phyloP scores from a whole-genome alignment of 2,888 invertebrate species.

The Troides aeacus region DNA sequence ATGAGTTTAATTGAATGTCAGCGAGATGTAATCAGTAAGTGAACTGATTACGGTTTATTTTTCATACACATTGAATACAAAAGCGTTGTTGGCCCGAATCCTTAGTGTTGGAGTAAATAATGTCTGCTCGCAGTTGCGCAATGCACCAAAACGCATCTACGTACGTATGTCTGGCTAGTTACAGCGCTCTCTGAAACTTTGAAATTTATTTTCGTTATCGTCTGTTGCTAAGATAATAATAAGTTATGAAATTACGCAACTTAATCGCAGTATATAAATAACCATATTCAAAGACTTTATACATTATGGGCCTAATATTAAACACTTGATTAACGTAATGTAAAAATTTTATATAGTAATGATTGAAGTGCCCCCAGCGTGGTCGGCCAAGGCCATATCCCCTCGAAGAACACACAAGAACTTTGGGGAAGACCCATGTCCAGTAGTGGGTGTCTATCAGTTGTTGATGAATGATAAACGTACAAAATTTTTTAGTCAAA shows the following conservation, averaged over 20 bases:
- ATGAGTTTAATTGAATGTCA: too few relatives aligned
- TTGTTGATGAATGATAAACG: not conserved
- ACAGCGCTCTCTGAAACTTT: constrained; percentile 12
- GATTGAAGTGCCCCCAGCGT: too few relatives aligned
- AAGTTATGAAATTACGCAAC: not conserved
- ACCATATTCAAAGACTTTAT: not conserved
- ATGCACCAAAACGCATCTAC: constrained; percentile 28
- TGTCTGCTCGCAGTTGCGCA: constrained; percentile 27
- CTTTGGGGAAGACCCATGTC: too few relatives aligned
- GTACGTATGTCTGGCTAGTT: constrained; percentile 23
- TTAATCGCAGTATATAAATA: not conserved
- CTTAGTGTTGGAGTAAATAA: constrained; percentile 15
- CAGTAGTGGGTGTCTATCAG: too few relatives aligned
- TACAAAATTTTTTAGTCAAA: not conserved
- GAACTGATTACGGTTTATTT: not conserved
- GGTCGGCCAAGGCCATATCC: too few relatives aligned
- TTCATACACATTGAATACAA: not conserved
- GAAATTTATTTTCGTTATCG: constrained; percentile 16
- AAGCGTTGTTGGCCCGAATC: not conserved
- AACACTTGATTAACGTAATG: not conserved
- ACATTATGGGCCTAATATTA: not conserved
- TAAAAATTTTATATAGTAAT: too few relatives aligned
- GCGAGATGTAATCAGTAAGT: too few relatives aligned
- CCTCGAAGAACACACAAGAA: too few relatives aligned
- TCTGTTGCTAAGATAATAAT: constrained; percentile 5